A percentile compares a stretch with the other conserved stretches of the same genome.
These are phyloP conservation scores for Zaprionus africanus DNA, from an alignment of 1,140 invertebrate species.

Conservation along the genomic window DNA sequence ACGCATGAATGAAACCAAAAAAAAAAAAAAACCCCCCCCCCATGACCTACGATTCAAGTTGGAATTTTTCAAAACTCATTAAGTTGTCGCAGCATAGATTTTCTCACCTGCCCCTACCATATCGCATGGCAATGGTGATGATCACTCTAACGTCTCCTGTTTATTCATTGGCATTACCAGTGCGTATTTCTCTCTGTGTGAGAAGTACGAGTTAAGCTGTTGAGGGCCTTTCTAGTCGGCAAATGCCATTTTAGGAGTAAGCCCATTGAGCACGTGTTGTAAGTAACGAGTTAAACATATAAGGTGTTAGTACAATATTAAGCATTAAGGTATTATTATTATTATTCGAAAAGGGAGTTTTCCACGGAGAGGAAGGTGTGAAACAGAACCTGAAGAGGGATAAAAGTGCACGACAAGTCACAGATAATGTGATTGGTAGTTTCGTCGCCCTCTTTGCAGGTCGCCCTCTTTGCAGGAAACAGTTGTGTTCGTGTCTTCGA, in stretches of 20 bases:
- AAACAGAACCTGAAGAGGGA: too few species aligned
- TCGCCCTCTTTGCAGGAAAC: too few species aligned
- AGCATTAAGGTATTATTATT: too few species aligned
- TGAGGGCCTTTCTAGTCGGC: constrained; percentile 9
- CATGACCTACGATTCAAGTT: constrained; percentile 58
- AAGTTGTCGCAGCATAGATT: constrained; percentile 69
- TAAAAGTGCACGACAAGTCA: too few species aligned
- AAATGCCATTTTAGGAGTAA: background rate
- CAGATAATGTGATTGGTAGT: too few species aligned
- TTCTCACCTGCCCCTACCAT: constrained; percentile 31
- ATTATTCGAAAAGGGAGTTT: too few species aligned
- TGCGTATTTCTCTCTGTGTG: background rate
- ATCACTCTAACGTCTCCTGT: constrained; percentile 38
- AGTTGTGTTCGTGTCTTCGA: too few species aligned
- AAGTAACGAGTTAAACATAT: background rate
- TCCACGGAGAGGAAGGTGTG: too few species aligned
- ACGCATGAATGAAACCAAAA: background rate
- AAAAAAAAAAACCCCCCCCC: too few species aligned
- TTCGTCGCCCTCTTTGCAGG: too few species aligned
- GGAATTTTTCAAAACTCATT: constrained; percentile 79
- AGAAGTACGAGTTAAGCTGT: background rate
- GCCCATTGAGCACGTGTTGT: background rate
- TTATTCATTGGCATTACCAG: constrained; percentile 50
- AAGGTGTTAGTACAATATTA: too few species aligned
- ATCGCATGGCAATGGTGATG: constrained; percentile 1